phyloP scores from a whole-genome alignment of 2,797 vertebrate genomes.

The Mycteria americana region DNA sequence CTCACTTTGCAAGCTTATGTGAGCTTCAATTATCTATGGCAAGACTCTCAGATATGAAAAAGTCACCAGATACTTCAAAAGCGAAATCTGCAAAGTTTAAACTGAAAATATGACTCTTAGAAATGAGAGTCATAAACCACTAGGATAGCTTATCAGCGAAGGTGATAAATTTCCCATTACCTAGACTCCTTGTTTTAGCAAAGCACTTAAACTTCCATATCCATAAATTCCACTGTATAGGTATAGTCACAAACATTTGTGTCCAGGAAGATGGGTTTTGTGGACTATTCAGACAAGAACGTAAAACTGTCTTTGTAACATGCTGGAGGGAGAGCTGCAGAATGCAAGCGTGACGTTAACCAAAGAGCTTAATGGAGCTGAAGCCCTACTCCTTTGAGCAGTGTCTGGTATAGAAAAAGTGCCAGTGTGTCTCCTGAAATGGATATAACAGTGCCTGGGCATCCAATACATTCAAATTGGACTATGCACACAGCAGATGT shows the following conservation, averaged over 20 bases:
- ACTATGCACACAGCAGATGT: neutral
- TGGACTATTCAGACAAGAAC: neutral
- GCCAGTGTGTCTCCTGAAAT: neutral
- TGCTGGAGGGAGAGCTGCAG: accelerated
- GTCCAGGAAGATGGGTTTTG: neutral
- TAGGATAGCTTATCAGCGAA: neutral
- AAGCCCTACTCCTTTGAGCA: neutral
- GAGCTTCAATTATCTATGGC: neutral
- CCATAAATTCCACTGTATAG: neutral
- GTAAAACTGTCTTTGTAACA: neutral
- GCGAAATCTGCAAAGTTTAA: neutral
- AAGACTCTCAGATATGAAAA: neutral
- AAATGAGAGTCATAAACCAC: neutral
- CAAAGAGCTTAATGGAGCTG: neutral
- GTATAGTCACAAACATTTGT: neutral
- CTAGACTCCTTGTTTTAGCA: neutral
- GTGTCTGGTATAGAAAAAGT: neutral
- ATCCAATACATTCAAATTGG: neutral
- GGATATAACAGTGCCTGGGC: neutral
- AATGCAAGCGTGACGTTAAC: neutral
- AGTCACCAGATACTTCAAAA: neutral
- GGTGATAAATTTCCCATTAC: neutral
- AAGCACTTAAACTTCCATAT: slow-evolving; percentile 10
- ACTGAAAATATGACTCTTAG: neutral
- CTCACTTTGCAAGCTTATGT: neutral